These are phyloP conservation scores for Hydropsyche tenuis DNA, from an alignment of 1,140 invertebrate species.

Conservation along the genomic window DNA sequence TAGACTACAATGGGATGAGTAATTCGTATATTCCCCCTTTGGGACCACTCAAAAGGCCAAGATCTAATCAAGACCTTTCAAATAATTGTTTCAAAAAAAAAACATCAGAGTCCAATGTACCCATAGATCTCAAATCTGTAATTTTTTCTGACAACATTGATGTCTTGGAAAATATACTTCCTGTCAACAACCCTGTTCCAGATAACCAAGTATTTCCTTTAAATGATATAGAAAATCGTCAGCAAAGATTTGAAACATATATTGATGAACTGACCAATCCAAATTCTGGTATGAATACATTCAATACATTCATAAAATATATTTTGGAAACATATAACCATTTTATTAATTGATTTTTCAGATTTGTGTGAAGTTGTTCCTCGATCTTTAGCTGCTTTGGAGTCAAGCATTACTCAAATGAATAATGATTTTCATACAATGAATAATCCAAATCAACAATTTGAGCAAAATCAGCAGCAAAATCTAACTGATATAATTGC, in stretches of 20 bases:
- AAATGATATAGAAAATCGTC: constrained; percentile 40
- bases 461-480: constrained; percentile 34
- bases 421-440: constrained; percentile 31
- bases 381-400: constrained; percentile 41
- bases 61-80: constrained; percentile 37
- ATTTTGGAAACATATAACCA: no score
- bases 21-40: constrained; percentile 4
- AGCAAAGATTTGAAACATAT: constrained; percentile 41
- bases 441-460: constrained; percentile 27
- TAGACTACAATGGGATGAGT: no score
- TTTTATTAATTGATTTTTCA: constrained; percentile 21
- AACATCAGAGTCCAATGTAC: not conserved
- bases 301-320: no score
- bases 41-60: not conserved
- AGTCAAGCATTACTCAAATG: constrained; percentile 44
- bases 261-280: constrained; percentile 46
- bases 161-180: not conserved
- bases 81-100: not conserved
- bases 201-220: not conserved
- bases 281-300: constrained; percentile 39
- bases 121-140: not conserved
- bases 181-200: not conserved
- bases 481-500: constrained; percentile 39
- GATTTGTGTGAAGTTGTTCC: constrained; percentile 43
- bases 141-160: not conserved